phyloP scores from a whole-genome alignment of 2,797 vertebrate genomes.

The Schizopygopsis pylzovi region DNA sequence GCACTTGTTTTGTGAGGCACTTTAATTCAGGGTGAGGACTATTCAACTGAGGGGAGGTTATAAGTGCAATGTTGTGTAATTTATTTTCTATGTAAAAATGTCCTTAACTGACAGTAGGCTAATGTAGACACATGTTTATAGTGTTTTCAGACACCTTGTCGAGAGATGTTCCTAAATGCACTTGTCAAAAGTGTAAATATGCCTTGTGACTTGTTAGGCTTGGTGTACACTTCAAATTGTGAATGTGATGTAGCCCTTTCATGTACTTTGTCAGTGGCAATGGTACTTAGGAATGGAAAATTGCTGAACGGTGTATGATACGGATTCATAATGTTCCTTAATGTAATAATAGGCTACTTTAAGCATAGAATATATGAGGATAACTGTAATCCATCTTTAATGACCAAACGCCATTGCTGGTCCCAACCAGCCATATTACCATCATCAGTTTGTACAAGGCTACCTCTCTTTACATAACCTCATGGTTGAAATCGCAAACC shows the following conservation, averaged over 20 bases:
- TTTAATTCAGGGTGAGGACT: slow-evolving; percentile 55
- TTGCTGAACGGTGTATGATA: slow-evolving; percentile 39
- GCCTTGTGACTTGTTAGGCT: slow-evolving; percentile 35
- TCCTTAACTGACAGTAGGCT: slow-evolving; percentile 34
- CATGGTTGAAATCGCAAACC: slow-evolving; percentile 1
- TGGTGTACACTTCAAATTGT: slow-evolving; percentile 49
- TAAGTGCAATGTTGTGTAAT: slow-evolving; percentile 67
- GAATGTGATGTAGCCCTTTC: slow-evolving; percentile 45
- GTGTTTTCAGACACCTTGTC: slow-evolving; percentile 47
- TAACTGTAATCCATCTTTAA: slow-evolving; percentile 25
- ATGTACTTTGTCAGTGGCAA: slow-evolving; percentile 10
- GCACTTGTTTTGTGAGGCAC: slow-evolving; percentile 64
- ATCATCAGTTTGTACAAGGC: slow-evolving; percentile 42
- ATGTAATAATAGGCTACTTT: slow-evolving; percentile 31
- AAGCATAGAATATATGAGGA: slow-evolving; percentile 33
- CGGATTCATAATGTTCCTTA: slow-evolving; percentile 15
- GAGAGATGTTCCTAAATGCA: slow-evolving; percentile 53
- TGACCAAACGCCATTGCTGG: slow-evolving; percentile 20
- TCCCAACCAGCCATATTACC: slow-evolving; percentile 17
- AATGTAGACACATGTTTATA: slow-evolving; percentile 54
- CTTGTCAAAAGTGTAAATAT: slow-evolving; percentile 46
- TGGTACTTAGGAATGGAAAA: slow-evolving; percentile 33
- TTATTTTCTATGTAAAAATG: slow-evolving; percentile 50
- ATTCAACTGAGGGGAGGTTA: slow-evolving; percentile 41
- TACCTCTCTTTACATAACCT: slow-evolving; percentile 47